These are phyloP conservation scores for Luscinia megarhynchos DNA, from an alignment of 2,797 vertebrate species.

Conservation along the genomic window DNA sequence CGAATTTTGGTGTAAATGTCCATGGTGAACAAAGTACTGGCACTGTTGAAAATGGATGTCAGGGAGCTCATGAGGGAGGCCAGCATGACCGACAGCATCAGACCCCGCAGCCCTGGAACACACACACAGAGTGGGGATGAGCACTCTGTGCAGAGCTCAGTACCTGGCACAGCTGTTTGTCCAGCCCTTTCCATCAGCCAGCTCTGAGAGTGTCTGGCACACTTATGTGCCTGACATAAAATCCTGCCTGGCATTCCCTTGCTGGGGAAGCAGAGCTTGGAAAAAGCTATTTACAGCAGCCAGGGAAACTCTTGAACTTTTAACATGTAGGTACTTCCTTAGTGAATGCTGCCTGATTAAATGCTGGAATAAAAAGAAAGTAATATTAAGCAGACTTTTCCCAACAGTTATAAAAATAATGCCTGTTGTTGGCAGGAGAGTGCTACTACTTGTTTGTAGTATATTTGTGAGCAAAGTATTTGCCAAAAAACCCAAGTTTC, in stretches of 20 bases:
- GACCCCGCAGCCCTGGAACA: constrained; percentile 88
- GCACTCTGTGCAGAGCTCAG: fast-evolving
- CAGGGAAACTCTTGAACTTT: neutral
- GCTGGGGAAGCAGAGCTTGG: neutral
- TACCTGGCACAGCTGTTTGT: fast-evolving
- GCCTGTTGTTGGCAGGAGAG: neutral
- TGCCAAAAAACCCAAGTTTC: neutral
- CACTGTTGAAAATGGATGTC: constrained; percentile 96
- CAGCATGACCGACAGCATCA: constrained; percentile 97
- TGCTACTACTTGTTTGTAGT: neutral
- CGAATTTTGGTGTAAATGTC: constrained; percentile 93
- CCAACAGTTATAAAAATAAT: neutral
- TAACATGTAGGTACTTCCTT: neutral
- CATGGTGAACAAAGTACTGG: constrained; percentile 95
- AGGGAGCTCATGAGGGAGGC: constrained; percentile 97
- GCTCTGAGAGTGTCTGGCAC: fast-evolving
- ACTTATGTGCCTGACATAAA: neutral
- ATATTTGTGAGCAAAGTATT: neutral
- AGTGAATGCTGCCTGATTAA: neutral
- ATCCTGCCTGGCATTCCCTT: neutral
- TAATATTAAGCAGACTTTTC: neutral
- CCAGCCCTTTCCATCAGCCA: neutral
- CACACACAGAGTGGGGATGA: neutral
- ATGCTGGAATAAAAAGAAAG: neutral
- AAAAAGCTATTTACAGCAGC: neutral